A percentile compares a stretch with the other conserved stretches of the same genome.
Conservation (phyloP, 1,140 invertebrate genomes). For the Eriocheir sinensis region DNA sequence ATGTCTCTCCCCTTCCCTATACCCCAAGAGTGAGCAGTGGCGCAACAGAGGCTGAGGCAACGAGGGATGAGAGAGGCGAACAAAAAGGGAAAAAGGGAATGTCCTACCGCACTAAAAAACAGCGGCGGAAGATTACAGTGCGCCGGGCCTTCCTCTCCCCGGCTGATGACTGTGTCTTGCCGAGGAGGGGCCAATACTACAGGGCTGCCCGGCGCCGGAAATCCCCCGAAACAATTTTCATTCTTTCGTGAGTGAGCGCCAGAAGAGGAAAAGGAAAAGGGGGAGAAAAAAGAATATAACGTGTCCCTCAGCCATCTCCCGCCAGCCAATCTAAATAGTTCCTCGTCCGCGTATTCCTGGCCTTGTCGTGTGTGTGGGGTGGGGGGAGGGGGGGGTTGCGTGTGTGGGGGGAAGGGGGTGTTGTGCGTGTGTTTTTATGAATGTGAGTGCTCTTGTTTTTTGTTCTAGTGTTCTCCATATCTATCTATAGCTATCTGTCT, state of each 20-base stretch:
- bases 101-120: neutral
- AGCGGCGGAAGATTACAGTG: neutral
- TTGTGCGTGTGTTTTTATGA: no score
- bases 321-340: neutral
- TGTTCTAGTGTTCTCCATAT: no score
- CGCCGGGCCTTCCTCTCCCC: neutral
- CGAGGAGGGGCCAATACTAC: neutral
- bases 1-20: no score
- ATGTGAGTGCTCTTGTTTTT: no score
- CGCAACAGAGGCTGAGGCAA: neutral
- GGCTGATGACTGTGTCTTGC: neutral
- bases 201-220: neutral
- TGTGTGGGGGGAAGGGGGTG: no score
- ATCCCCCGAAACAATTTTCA: neutral
- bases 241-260: neutral
- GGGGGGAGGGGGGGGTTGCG: no score
- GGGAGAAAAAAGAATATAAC: slow-evolving; percentile 7
- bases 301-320: neutral
- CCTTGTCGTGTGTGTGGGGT: neutral
- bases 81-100: neutral
- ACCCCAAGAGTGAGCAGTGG: no score
- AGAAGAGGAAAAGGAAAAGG: slow-evolving; percentile 8
- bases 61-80: neutral
- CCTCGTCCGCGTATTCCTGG: slow-evolving; percentile 7
- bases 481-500: no score